Evolutionary conservation across 1,140 invertebrate genomes (phyloP).

Genomic region (Atta texana): DNA sequence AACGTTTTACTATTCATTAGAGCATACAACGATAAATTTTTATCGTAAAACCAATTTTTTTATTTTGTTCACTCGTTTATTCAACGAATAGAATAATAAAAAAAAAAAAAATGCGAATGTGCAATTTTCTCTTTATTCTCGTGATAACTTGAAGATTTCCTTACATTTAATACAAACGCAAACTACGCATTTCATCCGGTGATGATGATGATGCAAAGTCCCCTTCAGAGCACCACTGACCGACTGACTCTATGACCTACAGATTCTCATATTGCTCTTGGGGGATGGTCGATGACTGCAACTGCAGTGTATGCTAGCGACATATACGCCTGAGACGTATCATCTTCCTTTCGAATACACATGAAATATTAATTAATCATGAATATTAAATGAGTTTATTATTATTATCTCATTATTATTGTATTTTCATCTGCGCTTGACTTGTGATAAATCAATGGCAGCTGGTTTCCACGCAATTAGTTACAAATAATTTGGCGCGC

Average conservation of each 20-base stretch:
- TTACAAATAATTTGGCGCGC: constrained; percentile 46
- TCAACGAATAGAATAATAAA: not conserved
- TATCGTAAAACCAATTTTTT: not conserved
- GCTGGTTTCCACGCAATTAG: constrained; percentile 61
- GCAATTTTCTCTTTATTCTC: not conserved
- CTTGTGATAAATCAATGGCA: constrained; percentile 56
- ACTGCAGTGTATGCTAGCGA: not conserved
- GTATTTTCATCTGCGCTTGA: constrained; percentile 48
- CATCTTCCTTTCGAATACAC: not conserved
- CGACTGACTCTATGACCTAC: constrained; percentile 52
- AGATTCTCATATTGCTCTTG: constrained; percentile 48
- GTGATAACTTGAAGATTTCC: not conserved
- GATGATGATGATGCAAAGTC: constrained; percentile 18
- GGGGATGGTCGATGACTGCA: not conserved
- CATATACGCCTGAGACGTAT: constrained; percentile 5
- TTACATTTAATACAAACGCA: not conserved
- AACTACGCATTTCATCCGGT: not conserved
- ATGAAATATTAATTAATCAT: constrained; percentile 29
- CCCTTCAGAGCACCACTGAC: constrained; percentile 25
- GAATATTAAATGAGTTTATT: constrained; percentile 33
- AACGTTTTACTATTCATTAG: not conserved
- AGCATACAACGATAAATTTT: not conserved
- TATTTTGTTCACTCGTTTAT: constrained; percentile 3
- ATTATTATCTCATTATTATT: constrained; percentile 56
- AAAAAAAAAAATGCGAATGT: not conserved